phyloP scores from a whole-genome alignment of 2,888 invertebrate species.

The Stomorhina lunata region DNA sequence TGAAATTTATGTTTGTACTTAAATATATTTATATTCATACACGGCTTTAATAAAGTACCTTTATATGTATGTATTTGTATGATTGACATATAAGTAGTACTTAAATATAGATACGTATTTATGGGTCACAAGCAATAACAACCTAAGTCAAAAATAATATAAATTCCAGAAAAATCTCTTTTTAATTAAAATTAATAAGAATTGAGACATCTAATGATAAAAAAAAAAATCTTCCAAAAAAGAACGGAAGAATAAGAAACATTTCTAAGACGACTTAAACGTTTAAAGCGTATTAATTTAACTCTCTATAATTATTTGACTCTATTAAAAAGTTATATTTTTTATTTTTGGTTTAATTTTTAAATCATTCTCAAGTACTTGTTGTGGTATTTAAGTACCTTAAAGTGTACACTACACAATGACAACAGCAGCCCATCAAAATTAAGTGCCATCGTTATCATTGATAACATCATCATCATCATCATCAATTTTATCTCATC shows the following conservation, averaged over 20 bases:
- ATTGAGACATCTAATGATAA: no score
- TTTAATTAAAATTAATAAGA: no score
- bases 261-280: no score
- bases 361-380: not conserved
- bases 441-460: conserved; percentile 12
- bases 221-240: no score
- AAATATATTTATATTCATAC: not conserved
- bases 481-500: not conserved
- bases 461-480: conserved; percentile 1
- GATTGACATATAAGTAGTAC: no score
- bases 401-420: conserved; percentile 3
- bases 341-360: no score
- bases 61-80: not conserved
- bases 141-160: no score
- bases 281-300: not conserved
- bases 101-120: no score
- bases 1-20: conserved; percentile 50
- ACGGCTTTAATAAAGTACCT: not conserved
- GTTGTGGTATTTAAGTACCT: not conserved
- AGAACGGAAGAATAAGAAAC: no score
- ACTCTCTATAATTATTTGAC: not conserved
- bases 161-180: no score
- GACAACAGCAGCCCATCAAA: not conserved
- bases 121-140: no score
- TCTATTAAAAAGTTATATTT: no score